These are phyloP conservation scores for Antigone vipio DNA, from an alignment of 2,113 vertebrate species.

Conservation along the genomic window DNA sequence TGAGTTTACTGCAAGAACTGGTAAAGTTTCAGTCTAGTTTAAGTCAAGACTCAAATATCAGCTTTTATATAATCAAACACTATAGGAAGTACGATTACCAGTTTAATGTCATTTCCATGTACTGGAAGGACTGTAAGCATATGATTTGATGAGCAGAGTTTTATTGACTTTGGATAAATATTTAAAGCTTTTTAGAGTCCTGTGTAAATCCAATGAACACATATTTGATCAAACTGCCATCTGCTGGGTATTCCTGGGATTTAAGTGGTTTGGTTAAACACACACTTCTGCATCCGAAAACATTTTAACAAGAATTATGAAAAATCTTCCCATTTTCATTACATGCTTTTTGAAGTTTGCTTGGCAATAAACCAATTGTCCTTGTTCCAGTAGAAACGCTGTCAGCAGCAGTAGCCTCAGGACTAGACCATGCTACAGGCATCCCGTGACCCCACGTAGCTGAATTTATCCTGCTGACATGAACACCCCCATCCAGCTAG, in stretches of 20 bases:
- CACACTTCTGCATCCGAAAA: neutral
- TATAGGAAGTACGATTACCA: neutral
- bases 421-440: accelerated
- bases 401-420: neutral
- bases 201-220: conserved; percentile 41
- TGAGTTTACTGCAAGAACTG: neutral
- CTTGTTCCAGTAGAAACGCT: neutral
- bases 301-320: neutral
- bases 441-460: too few relatives aligned
- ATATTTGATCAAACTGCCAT: conserved; percentile 76
- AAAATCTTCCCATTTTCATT: neutral
- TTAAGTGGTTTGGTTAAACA: neutral
- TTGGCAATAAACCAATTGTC: neutral
- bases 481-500: neutral
- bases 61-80: neutral
- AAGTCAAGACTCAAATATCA: neutral
- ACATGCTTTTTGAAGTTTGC: accelerated
- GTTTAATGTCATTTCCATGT: conserved; percentile 24
- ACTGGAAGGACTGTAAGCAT: conserved; percentile 52
- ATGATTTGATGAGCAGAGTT: conserved; percentile 61
- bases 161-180: conserved; percentile 69
- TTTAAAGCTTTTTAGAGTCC: conserved; percentile 56
- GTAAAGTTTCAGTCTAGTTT: neutral
- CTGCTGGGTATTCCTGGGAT: conserved; percentile 65
- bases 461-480: neutral